A percentile compares a stretch with the other conserved stretches of the same genome.
These are phyloP conservation scores for Synergus umbraculus DNA, from an alignment of 2,888 invertebrate genomes.

Conservation along the genomic window DNA sequence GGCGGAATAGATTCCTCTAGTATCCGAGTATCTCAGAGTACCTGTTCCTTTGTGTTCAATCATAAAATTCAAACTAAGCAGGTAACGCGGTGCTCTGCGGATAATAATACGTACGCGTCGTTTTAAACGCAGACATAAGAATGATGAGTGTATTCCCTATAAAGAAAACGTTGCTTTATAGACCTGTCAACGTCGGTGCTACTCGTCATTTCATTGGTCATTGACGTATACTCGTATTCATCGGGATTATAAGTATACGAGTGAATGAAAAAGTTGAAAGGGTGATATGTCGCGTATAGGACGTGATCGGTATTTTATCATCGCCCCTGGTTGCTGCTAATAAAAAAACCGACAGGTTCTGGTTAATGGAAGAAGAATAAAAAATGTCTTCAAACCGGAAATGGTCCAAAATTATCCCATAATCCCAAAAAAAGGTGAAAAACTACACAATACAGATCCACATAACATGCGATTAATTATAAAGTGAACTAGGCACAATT, in stretches of 20 bases:
- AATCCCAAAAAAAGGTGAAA: too few relatives aligned
- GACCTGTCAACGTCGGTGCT: constrained; percentile 60
- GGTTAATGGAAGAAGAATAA: neutral
- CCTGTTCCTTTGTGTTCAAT: neutral
- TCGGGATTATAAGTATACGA: neutral
- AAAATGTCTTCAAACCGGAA: too few relatives aligned
- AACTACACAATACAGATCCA: too few relatives aligned
- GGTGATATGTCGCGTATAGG: constrained; percentile 50
- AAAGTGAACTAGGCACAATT: too few relatives aligned
- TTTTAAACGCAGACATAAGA: constrained; percentile 18
- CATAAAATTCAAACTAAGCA: constrained; percentile 28
- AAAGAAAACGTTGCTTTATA: constrained; percentile 56
- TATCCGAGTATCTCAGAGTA: neutral
- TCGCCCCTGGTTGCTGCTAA: constrained; percentile 32
- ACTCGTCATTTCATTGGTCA: constrained; percentile 62
- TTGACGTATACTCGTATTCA: constrained; percentile 52
- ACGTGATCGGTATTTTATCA: constrained; percentile 64
- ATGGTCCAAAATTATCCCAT: too few relatives aligned
- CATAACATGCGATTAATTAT: too few relatives aligned
- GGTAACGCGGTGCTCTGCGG: constrained; percentile 37
- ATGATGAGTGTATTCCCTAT: constrained; percentile 58
- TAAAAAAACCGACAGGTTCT: neutral
- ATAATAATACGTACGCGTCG: neutral
- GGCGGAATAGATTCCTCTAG: neutral
- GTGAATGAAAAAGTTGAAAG: constrained; percentile 55